Evolutionary conservation across 2,797 vertebrate genomes (phyloP).

Genomic region (Oceanodroma leucorhoa): DNA sequence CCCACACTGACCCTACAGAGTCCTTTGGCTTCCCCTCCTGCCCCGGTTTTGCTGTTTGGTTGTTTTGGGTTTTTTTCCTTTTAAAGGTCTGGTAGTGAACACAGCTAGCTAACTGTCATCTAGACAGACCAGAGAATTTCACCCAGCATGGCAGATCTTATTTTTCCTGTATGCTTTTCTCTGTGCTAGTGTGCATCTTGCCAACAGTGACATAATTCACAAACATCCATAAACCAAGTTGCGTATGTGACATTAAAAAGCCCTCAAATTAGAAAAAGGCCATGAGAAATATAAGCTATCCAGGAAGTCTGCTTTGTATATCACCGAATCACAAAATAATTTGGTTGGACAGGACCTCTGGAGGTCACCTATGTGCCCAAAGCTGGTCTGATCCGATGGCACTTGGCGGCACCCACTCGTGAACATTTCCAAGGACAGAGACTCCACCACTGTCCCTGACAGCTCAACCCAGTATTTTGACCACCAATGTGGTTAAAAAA

Average conservation of each 20-base stretch:
- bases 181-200: background rate
- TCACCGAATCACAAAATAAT: background rate
- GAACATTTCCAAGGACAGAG: background rate
- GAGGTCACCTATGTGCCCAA: background rate
- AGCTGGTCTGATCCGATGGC: background rate
- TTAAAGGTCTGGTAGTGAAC: background rate
- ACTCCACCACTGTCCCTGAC: rapidly evolving
- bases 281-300: background rate
- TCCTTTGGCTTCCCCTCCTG: background rate
- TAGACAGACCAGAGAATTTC: background rate
- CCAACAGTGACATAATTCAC: background rate
- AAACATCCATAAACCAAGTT: background rate
- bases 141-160: background rate
- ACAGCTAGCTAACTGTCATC: background rate
- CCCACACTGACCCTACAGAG: background rate
- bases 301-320: background rate
- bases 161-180: background rate
- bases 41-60: background rate
- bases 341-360: background rate
- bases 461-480: background rate
- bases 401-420: rapidly evolving
- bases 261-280: background rate
- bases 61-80: background rate
- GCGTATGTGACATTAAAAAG: background rate
- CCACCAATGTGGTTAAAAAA: background rate